These are phyloP conservation scores for Atractosteus spatula DNA, from an alignment of 2,113 vertebrate genomes.

Conservation along the genomic window DNA sequence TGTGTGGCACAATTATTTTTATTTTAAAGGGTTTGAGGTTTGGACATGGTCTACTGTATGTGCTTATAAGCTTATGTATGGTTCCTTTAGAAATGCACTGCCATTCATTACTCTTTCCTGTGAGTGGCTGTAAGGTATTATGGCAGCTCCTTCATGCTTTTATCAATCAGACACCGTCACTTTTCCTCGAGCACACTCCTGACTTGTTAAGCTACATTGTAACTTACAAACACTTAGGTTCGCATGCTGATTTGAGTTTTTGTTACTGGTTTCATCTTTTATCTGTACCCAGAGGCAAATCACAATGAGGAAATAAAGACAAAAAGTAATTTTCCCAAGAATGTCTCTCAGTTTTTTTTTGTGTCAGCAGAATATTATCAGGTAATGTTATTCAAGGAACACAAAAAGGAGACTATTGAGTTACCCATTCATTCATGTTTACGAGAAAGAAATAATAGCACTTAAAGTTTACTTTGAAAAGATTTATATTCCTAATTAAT, in stretches of 20 bases:
- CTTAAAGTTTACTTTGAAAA: no score
- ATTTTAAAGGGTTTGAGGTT: no score
- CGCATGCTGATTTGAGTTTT: conserved; percentile 8
- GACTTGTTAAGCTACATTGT: conserved; percentile 13
- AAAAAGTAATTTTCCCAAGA: background rate
- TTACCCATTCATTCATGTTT: no score
- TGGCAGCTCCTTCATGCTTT: conserved; percentile 8
- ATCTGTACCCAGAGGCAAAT: background rate
- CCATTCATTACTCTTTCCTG: background rate
- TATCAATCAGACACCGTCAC: background rate
- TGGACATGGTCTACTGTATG: background rate
- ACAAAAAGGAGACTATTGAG: no score
- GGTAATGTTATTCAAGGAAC: no score
- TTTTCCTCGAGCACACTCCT: background rate
- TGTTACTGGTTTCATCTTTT: conserved; percentile 3
- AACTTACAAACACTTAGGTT: conserved; percentile 7
- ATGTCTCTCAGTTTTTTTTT: no score
- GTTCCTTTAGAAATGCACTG: background rate
- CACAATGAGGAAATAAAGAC: background rate
- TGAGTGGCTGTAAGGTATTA: background rate
- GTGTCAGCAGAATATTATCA: no score
- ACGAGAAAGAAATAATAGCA: no score
- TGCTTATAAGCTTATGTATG: background rate
- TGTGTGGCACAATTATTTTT: no score
- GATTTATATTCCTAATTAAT: no score